Percentiles rank a stretch among this genome's conserved stretches.
Conservation (phyloP, 2,888 invertebrate species). For the Acanthosepion esculentum region DNA sequence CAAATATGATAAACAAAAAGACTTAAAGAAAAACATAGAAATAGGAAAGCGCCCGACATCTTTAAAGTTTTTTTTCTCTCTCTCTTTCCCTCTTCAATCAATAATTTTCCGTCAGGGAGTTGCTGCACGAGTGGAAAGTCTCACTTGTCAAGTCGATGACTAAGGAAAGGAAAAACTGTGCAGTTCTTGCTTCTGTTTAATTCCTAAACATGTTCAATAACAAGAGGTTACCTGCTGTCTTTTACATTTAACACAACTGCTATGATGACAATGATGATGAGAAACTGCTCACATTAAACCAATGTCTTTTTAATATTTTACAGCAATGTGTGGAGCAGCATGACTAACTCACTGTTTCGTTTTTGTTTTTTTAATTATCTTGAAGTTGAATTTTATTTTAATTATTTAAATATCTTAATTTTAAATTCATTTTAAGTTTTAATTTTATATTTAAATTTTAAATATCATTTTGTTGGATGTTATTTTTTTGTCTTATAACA, state of each 20-base stretch:
- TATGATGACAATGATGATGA: neutral
- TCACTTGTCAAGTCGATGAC: neutral
- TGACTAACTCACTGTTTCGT: too few relatives aligned
- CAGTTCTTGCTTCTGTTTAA: neutral
- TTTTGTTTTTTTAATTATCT: too few relatives aligned
- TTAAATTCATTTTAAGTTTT: too few relatives aligned
- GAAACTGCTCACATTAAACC: too few relatives aligned
- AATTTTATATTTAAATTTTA: too few relatives aligned
- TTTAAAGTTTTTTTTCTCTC: neutral
- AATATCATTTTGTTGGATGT: too few relatives aligned
- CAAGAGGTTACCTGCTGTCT: neutral
- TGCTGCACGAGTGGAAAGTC: neutral
- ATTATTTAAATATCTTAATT: too few relatives aligned
- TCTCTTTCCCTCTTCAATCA: constrained; percentile 2
- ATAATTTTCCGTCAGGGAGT: constrained; percentile 15
- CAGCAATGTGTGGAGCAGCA: too few relatives aligned
- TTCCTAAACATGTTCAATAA: neutral
- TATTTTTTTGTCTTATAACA: too few relatives aligned
- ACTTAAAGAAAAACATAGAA: neutral
- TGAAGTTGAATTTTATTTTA: too few relatives aligned
- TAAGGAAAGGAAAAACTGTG: neutral
- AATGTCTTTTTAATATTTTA: neutral
- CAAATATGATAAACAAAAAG: neutral
- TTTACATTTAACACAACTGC: neutral
- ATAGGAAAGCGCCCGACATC: neutral